Conservation (phyloP, 2,797 vertebrate genomes). For the Tenualosa thibaudeaui region DNA sequence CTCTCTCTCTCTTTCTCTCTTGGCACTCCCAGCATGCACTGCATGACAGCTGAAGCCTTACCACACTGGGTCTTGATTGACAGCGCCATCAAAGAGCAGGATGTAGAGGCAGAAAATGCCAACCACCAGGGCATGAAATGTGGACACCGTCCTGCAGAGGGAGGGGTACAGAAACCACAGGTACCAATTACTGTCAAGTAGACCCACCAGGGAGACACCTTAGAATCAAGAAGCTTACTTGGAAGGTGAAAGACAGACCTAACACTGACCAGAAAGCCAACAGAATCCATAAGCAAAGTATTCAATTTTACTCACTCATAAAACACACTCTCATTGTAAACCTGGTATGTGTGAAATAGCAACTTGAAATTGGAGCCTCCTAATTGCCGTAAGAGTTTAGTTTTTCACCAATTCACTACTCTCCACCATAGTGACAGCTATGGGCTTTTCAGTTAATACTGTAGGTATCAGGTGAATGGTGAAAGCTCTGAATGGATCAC, state of each 20-base stretch:
- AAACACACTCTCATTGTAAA: not conserved
- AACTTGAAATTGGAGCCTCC: not conserved
- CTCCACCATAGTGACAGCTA: no score
- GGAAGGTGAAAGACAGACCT: not conserved
- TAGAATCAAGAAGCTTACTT: not conserved
- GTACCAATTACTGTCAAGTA: conserved; percentile 1
- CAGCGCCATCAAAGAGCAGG: conserved; percentile 85
- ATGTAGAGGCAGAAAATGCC: conserved; percentile 90
- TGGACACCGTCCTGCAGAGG: conserved; percentile 87
- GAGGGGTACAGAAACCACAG: not conserved
- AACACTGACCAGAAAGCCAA: not conserved
- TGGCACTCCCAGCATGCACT: conserved; percentile 40
- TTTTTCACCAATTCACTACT: no score
- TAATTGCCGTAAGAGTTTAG: no score
- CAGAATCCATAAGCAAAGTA: not conserved
- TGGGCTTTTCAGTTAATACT: not conserved
- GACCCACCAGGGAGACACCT: not conserved
- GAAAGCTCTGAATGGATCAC: not conserved
- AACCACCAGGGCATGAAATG: conserved; percentile 91
- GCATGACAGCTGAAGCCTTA: conserved; percentile 69
- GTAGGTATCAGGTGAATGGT: not conserved
- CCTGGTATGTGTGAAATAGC: not conserved
- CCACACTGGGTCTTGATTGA: conserved; percentile 91
- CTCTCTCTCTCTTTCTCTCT: not conserved
- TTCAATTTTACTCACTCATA: not conserved